Percentiles rank a stretch among this genome's conserved stretches.
Conservation (phyloP, 2,888 invertebrate species). For the Hartigia nigra region DNA sequence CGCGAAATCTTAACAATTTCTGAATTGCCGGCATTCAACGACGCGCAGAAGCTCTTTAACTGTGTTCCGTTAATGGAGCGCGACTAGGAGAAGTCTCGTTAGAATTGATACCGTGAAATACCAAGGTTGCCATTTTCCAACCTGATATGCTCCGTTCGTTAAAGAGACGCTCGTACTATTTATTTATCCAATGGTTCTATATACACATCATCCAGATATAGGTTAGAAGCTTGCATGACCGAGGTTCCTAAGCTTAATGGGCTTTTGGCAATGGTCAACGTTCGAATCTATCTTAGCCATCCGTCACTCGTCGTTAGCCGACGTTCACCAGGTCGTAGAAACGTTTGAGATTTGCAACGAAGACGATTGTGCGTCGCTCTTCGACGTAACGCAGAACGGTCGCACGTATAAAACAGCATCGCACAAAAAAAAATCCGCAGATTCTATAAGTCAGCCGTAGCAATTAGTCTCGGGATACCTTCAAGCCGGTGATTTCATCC, state of each 20-base stretch:
- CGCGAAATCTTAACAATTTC: neutral
- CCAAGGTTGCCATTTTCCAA: neutral
- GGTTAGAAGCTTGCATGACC: neutral
- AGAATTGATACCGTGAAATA: neutral
- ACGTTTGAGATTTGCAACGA: neutral
- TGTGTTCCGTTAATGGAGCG: neutral
- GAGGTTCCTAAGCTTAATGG: slow-evolving; percentile 7
- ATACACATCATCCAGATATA: no score
- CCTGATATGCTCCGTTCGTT: no score
- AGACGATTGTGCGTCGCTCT: neutral
- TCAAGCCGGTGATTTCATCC: neutral
- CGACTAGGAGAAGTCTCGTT: neutral
- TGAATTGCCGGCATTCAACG: neutral
- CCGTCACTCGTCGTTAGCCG: slow-evolving; percentile 1
- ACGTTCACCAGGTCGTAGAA: neutral
- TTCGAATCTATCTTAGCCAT: slow-evolving; percentile 10
- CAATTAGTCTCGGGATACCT: neutral
- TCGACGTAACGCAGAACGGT: no score
- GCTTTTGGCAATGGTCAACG: slow-evolving; percentile 9
- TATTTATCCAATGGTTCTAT: no score
- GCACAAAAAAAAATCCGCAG: neutral
- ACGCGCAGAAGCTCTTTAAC: neutral
- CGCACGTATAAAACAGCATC: neutral
- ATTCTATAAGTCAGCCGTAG: neutral
- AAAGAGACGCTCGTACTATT: no score